phyloP scores from a whole-genome alignment of 2,797 vertebrate genomes.

The Sphenodon punctatus region DNA sequence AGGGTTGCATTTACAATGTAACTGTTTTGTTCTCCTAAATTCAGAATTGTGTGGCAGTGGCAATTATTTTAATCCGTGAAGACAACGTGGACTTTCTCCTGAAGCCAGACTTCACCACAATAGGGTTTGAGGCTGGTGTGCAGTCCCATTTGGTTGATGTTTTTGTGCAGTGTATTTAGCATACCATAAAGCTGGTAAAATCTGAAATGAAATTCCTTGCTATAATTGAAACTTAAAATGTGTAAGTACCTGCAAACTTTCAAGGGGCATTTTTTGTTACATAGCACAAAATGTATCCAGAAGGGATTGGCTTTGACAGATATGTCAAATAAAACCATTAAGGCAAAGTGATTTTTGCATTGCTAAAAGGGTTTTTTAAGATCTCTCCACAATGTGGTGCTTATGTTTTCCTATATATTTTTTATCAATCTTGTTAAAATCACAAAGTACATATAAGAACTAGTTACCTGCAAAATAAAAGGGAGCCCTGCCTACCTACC shows the following conservation, averaged over 20 bases:
- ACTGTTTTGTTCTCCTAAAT: too few species aligned
- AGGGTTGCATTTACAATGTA: too few species aligned
- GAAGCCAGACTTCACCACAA: not conserved
- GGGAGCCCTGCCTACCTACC: not conserved
- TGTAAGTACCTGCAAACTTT: not conserved
- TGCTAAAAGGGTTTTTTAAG: slow-evolving; percentile 8
- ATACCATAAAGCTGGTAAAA: not conserved
- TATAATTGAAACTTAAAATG: slow-evolving; percentile 12
- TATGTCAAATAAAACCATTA: slow-evolving; percentile 36
- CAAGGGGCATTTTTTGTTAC: not conserved
- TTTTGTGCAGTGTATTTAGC: not conserved
- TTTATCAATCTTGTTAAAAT: slow-evolving; percentile 34
- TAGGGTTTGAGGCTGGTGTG: not conserved
- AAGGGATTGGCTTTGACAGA: slow-evolving; percentile 30
- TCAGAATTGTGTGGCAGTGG: too few species aligned
- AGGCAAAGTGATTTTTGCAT: not conserved
- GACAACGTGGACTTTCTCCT: too few species aligned
- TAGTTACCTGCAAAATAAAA: slow-evolving; percentile 25
- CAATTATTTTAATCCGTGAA: too few species aligned
- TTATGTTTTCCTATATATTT: slow-evolving; percentile 12
- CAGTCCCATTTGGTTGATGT: not conserved
- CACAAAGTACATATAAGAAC: slow-evolving; percentile 17
- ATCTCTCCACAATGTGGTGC: not conserved
- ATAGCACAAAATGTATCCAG: not conserved
- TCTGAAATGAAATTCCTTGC: not conserved